Conservation (phyloP, 1,140 invertebrate species). For the Penaeus chinensis region DNA sequence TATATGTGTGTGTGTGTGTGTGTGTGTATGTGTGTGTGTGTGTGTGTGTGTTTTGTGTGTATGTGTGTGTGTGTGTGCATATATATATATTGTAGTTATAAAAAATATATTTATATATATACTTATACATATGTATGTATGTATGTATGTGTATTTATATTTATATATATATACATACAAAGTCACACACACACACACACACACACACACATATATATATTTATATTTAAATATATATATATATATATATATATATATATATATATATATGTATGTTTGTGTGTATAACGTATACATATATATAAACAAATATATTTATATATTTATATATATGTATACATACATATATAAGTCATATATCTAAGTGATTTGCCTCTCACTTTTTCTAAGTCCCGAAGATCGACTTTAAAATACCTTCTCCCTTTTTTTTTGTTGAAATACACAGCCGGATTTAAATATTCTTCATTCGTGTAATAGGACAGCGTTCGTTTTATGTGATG, state of each 20-base stretch:
- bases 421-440: no score
- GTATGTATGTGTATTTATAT: background rate
- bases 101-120: background rate
- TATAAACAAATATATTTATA: no score
- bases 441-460: no score
- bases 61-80: background rate
- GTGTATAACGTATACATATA: no score
- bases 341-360: no score
- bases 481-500: no score
- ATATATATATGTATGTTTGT: background rate
- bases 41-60: background rate
- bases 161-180: background rate
- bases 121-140: background rate
- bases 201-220: background rate
- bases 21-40: constrained; percentile 1
- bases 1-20: background rate
- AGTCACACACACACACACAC: background rate
- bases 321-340: no score
- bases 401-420: no score
- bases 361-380: no score
- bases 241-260: constrained; percentile 31
- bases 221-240: constrained; percentile 16
- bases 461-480: no score
- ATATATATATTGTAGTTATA: background rate
- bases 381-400: no score